Percentiles rank a stretch among this genome's conserved stretches.
Conservation (phyloP, 2,797 vertebrate species). For the Phoebastria nigripes region DNA sequence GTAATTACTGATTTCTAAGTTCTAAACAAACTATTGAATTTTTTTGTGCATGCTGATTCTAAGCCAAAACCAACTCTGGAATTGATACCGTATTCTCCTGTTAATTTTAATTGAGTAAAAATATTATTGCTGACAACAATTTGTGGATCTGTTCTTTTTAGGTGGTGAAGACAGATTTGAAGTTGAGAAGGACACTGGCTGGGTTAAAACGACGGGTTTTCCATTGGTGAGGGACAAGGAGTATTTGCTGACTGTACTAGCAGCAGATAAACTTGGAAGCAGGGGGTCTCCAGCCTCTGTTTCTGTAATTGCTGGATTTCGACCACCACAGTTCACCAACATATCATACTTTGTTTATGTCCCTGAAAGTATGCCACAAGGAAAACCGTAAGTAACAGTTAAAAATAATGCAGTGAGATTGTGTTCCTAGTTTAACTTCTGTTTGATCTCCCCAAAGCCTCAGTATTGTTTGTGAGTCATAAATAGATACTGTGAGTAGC, state of each 20-base stretch:
- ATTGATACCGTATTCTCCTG: background rate
- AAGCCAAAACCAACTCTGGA: background rate
- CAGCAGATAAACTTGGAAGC: constrained; percentile 81
- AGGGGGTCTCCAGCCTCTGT: constrained; percentile 78
- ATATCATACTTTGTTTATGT: constrained; percentile 78
- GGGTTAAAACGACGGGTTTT: constrained; percentile 82
- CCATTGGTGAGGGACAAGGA: constrained; percentile 81
- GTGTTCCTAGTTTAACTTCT: background rate
- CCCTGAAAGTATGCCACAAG: constrained; percentile 78
- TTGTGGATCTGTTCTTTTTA: constrained; percentile 32
- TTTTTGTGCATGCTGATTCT: background rate
- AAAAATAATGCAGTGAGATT: background rate
- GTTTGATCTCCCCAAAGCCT: background rate
- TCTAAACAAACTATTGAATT: background rate
- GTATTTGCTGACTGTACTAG: constrained; percentile 83
- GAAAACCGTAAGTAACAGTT: constrained; percentile 79
- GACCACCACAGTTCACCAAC: constrained; percentile 85
- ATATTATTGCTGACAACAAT: background rate
- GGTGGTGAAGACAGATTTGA: constrained; percentile 86
- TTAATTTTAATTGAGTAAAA: background rate
- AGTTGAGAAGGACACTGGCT: constrained; percentile 84
- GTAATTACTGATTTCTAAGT: background rate
- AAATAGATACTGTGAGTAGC: background rate
- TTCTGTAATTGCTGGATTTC: constrained; percentile 81
- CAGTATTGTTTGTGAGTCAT: background rate